Percentiles rank a stretch among this genome's conserved stretches.
Evolutionary conservation across 2,113 vertebrate species (phyloP).

Genomic region (Prunella himalayana): DNA sequence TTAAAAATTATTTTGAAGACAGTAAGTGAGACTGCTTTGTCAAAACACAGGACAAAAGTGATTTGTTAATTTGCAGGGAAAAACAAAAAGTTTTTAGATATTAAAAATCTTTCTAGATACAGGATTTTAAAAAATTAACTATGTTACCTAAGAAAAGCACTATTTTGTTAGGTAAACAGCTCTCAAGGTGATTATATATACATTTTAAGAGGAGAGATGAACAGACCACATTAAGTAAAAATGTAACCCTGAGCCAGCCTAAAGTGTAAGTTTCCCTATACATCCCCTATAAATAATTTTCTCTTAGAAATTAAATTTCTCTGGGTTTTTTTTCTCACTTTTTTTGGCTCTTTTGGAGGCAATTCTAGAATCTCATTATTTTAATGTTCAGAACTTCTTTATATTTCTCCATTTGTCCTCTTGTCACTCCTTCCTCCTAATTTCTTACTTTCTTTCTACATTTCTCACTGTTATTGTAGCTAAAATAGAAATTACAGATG

Average conservation of each 20-base stretch:
- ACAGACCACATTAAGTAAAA: neutral
- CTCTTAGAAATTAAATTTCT: neutral
- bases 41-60: neutral
- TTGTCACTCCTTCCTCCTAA: neutral
- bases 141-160: neutral
- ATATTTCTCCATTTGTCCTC: neutral
- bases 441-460: neutral
- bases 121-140: neutral
- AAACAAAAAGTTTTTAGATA: neutral
- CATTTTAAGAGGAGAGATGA: neutral
- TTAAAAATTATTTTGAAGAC: neutral
- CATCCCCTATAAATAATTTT: neutral
- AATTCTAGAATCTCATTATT: neutral
- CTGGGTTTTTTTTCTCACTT: rapidly evolving
- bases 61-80: neutral
- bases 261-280: neutral
- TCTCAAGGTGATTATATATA: neutral
- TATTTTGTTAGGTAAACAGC: neutral
- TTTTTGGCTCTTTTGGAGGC: neutral
- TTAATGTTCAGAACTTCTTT: neutral
- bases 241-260: neutral
- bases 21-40: neutral
- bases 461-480: neutral
- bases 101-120: neutral
- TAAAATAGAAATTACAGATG: neutral